A percentile compares a stretch with the other conserved stretches of the same genome.
phyloP scores from a whole-genome alignment of 2,797 vertebrate genomes.

The Sebastes hopkinsi region DNA sequence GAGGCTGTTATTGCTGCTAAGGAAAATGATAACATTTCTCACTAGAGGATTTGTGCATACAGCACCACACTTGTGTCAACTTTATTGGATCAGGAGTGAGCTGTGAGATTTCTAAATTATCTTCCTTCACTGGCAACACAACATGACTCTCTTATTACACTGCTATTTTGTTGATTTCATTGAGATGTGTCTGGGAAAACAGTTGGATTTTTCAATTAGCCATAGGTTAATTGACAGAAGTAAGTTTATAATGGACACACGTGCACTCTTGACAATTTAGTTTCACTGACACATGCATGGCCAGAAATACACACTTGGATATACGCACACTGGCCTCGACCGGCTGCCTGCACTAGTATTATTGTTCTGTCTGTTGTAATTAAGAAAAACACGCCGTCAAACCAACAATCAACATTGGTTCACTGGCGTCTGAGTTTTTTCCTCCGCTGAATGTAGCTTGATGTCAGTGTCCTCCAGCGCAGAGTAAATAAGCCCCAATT shows the following conservation, averaged over 20 bases:
- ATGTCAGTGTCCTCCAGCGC: constrained; percentile 60
- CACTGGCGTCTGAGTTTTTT: constrained; percentile 29
- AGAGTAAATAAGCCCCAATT: constrained; percentile 66
- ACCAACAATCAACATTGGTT: constrained; percentile 52
- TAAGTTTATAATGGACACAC: not conserved
- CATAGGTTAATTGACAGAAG: constrained; percentile 11
- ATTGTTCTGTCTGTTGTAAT: constrained; percentile 74
- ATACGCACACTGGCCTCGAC: constrained; percentile 12
- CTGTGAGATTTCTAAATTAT: constrained; percentile 44
- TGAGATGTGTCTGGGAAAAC: not conserved
- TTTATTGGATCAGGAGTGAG: constrained; percentile 55
- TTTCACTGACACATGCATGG: not conserved
- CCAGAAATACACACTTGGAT: constrained; percentile 21
- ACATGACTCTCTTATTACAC: constrained; percentile 28
- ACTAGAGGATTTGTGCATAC: constrained; percentile 56
- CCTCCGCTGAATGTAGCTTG: constrained; percentile 32
- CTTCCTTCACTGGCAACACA: constrained; percentile 24
- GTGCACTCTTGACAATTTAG: not conserved
- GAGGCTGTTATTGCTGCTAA: constrained; percentile 60
- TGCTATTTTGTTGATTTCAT: constrained; percentile 21
- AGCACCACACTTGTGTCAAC: constrained; percentile 35
- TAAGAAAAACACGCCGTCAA: constrained; percentile 67
- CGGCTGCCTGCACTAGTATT: constrained; percentile 26
- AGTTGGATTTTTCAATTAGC: not conserved
- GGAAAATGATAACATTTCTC: constrained; percentile 65